These are phyloP conservation scores for Corythoichthys intestinalis DNA, from an alignment of 2,113 vertebrate species.

Conservation along the genomic window DNA sequence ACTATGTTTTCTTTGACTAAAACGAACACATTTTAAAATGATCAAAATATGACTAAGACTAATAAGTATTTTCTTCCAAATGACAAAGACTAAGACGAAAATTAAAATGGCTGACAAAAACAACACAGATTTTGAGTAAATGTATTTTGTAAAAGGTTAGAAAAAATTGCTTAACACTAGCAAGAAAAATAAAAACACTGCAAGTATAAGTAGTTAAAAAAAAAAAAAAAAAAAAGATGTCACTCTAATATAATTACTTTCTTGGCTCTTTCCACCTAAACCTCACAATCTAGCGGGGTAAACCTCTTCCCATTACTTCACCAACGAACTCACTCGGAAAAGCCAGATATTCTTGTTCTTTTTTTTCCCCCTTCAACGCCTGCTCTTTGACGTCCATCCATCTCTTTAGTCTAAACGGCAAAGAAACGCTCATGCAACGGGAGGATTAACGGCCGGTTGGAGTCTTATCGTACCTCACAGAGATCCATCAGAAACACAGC, in stretches of 20 bases:
- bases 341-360: conserved; percentile 3
- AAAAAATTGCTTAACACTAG: no score
- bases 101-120: no score
- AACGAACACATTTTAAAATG: no score
- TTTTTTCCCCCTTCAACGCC: not conserved
- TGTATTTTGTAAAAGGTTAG: no score
- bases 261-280: not conserved
- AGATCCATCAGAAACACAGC: conserved; percentile 63
- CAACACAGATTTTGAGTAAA: no score
- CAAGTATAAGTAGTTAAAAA: no score
- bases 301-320: conserved; percentile 18
- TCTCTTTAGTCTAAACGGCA: conserved; percentile 33
- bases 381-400: conserved; percentile 29
- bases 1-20: no score
- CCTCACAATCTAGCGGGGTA: not conserved
- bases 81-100: no score
- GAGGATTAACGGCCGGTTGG: conserved; percentile 60
- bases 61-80: no score
- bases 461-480: conserved; percentile 68
- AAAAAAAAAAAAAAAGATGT: not conserved
- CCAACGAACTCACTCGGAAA: conserved; percentile 17
- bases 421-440: conserved; percentile 48
- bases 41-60: no score
- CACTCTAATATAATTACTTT: not conserved
- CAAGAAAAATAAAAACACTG: no score